Conservation (phyloP, 2,113 vertebrate species). For the Cololabis saira region DNA sequence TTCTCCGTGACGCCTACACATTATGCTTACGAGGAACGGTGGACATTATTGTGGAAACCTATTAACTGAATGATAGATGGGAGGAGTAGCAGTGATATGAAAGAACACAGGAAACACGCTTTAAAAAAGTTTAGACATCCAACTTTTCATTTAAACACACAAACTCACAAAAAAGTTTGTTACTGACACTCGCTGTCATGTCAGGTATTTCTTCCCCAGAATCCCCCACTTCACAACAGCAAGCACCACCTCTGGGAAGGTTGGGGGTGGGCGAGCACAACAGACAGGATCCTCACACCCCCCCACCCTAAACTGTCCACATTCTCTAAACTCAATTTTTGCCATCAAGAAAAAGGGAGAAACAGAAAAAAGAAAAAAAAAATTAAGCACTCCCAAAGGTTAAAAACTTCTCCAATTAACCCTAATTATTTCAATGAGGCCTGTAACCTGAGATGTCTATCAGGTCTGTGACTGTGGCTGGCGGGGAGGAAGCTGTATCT, state of each 20-base stretch:
- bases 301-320: slow-evolving; percentile 38
- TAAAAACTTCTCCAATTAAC: slow-evolving; percentile 82
- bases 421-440: slow-evolving; percentile 80
- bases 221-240: slow-evolving; percentile 25
- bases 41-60: slow-evolving; percentile 36
- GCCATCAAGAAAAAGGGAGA: slow-evolving; percentile 26
- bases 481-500: slow-evolving; percentile 60
- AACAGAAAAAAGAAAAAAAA: slow-evolving; percentile 5
- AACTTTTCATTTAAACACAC: not conserved
- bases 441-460: slow-evolving; percentile 78
- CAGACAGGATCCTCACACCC: slow-evolving; percentile 46
- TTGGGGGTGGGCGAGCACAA: slow-evolving; percentile 26
- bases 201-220: slow-evolving; percentile 33
- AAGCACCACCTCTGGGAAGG: slow-evolving; percentile 70
- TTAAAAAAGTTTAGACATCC: not conserved
- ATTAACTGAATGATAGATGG: slow-evolving; percentile 23
- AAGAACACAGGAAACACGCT: not conserved
- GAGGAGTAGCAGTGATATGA: slow-evolving; percentile 3
- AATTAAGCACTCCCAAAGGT: slow-evolving; percentile 59
- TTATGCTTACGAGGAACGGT: slow-evolving; percentile 42
- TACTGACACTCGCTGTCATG: not conserved
- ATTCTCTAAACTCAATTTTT: slow-evolving; percentile 51
- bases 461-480: slow-evolving; percentile 49
- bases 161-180: not conserved
- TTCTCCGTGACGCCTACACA: slow-evolving; percentile 54